Base-by-base conservation (phyloP, 2,797 vertebrate genomes). In the Trichosurus vulpecula region DNA sequence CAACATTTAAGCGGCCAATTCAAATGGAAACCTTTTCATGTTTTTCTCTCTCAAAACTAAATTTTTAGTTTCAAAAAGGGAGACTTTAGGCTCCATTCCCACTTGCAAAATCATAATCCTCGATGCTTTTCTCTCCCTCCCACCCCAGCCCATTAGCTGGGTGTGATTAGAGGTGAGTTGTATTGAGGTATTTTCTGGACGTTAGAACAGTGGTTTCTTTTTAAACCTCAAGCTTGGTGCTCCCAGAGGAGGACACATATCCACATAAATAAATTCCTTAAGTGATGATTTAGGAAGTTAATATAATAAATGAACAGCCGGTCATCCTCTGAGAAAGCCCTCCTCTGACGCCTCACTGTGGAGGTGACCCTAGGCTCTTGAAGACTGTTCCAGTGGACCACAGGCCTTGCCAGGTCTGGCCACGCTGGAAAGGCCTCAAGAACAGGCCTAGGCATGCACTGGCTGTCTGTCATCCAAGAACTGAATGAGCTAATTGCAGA, bases 171-270 rank as follows among this genome's bases (percentile, higher is more conserved):
- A 53, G 12, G 41, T 47, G 10, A 1, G 6, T 8, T 2, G 0
- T 27, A 58, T n/a, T 13, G 29, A 91, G 25, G 52, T 35, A 41
- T n/a, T 54, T 54, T 57, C 52, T 35, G 52, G 0, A 52, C 0
- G n/a, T 0, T 4, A 47, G n/a, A 89, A 51, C 53, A 30, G 92
- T 94, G 93, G 31, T 95, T 94, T 91, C 19, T 96, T 94, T 95
- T 87, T 58, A 90, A 95, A 56, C 52, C 61, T 90, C 51, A 1
- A 54, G 87, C 41, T 0, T 6, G 31, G 6, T 91, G 52, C 11
- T 74, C 74, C 95, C 51, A 13, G 29, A 35, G 91, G 66, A 57
- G 54, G 5, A 22, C 31, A 22, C 52, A 25, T 9, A 0, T 61
- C 95, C 93, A 91, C 92, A 41, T 1, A 52, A 0, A 22, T 1